Evolutionary conservation across 2,113 vertebrate genomes (phyloP).

Genomic region (Dromaius novaehollandiae): DNA sequence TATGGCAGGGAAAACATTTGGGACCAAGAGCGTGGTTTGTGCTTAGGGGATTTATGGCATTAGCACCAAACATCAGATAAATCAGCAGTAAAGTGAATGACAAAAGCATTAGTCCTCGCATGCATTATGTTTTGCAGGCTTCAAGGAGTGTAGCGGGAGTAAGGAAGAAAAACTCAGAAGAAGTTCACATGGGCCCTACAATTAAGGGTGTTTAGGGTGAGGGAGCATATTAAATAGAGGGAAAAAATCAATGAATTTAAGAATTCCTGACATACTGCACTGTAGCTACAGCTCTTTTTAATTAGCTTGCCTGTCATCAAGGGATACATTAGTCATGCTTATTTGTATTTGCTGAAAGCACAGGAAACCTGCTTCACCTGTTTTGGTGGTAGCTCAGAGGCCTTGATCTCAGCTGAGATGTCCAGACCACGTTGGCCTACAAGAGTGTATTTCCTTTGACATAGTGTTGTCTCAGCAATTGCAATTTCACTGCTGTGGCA

Average conservation of each 20-base stretch:
- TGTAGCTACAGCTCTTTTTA: conserved; percentile 1
- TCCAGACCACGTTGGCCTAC: not conserved
- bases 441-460: not conserved
- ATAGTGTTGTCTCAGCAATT: not conserved
- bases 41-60: not conserved
- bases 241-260: not conserved
- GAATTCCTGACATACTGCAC: conserved; percentile 23
- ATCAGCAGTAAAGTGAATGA: not conserved
- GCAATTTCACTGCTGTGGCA: not conserved
- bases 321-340: not conserved
- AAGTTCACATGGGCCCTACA: not conserved
- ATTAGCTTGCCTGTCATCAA: conserved; percentile 32
- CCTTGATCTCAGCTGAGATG: not conserved
- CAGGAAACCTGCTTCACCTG: not conserved
- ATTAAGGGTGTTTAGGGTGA: not conserved
- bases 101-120: fast-evolving
- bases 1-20: not conserved
- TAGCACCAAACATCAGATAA: not conserved
- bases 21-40: not conserved
- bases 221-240: not conserved
- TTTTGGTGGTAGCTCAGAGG: not conserved
- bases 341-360: not conserved
- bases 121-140: not conserved
- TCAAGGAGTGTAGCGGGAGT: not conserved
- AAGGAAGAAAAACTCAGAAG: not conserved